Percentiles rank a stretch among this genome's conserved stretches.
Evolutionary conservation across 2,113 vertebrate species (phyloP).

Genomic region (Orycteropus afer): DNA sequence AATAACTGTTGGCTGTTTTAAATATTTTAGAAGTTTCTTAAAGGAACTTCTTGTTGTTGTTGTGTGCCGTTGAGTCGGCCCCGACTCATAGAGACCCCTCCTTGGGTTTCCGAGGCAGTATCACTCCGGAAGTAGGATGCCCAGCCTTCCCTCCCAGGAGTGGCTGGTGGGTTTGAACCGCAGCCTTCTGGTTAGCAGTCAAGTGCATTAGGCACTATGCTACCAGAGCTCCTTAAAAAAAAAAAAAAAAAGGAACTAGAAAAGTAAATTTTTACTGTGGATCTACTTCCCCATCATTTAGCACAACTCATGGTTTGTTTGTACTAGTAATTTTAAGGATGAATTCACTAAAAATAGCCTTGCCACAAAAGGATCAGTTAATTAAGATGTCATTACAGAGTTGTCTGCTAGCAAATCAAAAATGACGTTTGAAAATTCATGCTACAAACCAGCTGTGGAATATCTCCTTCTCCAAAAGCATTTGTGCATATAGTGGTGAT

Average conservation of each 20-base stretch:
- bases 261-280: neutral
- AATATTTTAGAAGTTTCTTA: too few species aligned
- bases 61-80: too few species aligned
- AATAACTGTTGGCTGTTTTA: too few species aligned
- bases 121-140: too few species aligned
- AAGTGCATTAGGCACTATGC: too few species aligned
- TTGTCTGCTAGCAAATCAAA: constrained; percentile 42
- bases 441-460: neutral
- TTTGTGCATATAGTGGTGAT: neutral
- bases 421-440: constrained; percentile 35
- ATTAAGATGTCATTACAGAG: neutral
- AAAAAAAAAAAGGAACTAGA: constrained; percentile 7
- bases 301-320: neutral
- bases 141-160: too few species aligned
- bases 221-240: too few species aligned
- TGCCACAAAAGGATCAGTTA: neutral
- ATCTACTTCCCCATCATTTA: constrained; percentile 22
- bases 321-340: neutral
- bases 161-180: too few species aligned
- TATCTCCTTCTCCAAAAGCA: neutral
- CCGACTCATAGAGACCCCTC: too few species aligned
- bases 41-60: too few species aligned
- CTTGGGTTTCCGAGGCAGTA: too few species aligned
- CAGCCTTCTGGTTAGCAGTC: too few species aligned
- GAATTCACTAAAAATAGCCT: constrained; percentile 19